phyloP scores from a whole-genome alignment of 2,113 vertebrate genomes.

The Mustela nigripes region DNA sequence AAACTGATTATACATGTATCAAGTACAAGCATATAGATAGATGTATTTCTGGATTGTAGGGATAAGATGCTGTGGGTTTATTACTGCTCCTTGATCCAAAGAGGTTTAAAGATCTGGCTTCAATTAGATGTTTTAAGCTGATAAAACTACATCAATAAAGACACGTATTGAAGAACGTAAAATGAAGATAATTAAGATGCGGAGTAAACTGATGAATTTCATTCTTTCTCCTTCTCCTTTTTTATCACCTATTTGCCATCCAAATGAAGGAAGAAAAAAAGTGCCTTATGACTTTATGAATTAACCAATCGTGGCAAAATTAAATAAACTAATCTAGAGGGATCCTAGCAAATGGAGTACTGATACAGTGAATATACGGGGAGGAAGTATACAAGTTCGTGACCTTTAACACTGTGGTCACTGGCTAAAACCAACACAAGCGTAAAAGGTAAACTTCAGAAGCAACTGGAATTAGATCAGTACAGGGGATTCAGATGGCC shows the following conservation, averaged over 20 bases:
- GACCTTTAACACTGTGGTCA: constrained; percentile 84
- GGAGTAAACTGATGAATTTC: constrained; percentile 84
- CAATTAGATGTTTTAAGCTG: constrained; percentile 91
- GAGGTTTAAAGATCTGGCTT: constrained; percentile 91
- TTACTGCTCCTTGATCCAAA: constrained; percentile 88
- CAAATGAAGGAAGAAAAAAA: constrained; percentile 78
- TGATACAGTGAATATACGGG: constrained; percentile 80
- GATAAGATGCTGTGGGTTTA: constrained; percentile 89
- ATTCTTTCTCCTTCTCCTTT: constrained; percentile 32
- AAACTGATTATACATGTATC: constrained; percentile 84
- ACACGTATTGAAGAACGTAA: constrained; percentile 89
- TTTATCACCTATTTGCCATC: constrained; percentile 75
- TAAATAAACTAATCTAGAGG: constrained; percentile 84
- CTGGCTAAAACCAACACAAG: constrained; percentile 86
- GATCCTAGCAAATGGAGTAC: constrained; percentile 85
- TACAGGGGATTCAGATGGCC: constrained; percentile 58
- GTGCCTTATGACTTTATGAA: constrained; percentile 84
- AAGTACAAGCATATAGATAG: constrained; percentile 79
- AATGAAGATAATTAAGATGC: constrained; percentile 87
- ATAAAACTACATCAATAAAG: constrained; percentile 89
- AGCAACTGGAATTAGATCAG: constrained; percentile 76
- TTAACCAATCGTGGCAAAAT: constrained; percentile 86
- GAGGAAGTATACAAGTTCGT: constrained; percentile 86
- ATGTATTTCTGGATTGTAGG: constrained; percentile 86
- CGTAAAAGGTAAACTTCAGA: constrained; percentile 86